A percentile compares a stretch with the other conserved stretches of the same genome.
phyloP scores from a whole-genome alignment of 2,113 vertebrate genomes.

The Cebidichthys violaceus region DNA sequence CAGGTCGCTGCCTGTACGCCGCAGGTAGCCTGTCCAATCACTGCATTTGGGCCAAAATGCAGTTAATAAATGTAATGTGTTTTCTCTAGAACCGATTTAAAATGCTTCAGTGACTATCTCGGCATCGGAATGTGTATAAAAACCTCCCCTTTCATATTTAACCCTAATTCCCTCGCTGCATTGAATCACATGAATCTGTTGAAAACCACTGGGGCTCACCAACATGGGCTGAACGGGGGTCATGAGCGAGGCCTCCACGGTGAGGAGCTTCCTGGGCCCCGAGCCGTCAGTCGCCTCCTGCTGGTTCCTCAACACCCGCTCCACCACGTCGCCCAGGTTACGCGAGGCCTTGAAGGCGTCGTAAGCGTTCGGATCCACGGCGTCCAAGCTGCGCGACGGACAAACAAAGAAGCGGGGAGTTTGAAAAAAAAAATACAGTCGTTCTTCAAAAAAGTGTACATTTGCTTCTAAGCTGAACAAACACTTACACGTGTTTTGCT shows the following conservation, averaged over 20 bases:
- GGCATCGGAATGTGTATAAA: neutral
- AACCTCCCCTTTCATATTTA: neutral
- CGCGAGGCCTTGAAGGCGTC: constrained; percentile 98
- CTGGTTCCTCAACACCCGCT: constrained; percentile 92
- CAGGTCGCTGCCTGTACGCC: too few species aligned
- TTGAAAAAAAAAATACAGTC: neutral
- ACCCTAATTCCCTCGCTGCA: too few species aligned
- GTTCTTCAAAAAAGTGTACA: too few species aligned
- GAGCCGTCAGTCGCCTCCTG: constrained; percentile 88
- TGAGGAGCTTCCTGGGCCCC: constrained; percentile 87
- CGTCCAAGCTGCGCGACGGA: constrained; percentile 87
- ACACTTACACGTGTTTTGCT: constrained; percentile 96
- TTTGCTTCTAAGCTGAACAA: neutral
- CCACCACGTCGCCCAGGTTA: constrained; percentile 94
- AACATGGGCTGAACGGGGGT: constrained; percentile 98
- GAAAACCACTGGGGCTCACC: constrained; percentile 76
- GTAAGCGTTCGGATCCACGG: constrained; percentile 95
- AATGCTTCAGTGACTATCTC: neutral
- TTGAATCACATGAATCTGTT: neutral
- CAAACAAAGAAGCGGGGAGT: fast-evolving
- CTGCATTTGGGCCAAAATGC: too few species aligned
- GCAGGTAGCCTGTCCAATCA: too few species aligned
- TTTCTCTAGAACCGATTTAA: neutral
- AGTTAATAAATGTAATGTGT: too few species aligned
- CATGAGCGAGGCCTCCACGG: constrained; percentile 93